Conservation (phyloP, 2,113 vertebrate species). For the Seriola aureovittata region DNA sequence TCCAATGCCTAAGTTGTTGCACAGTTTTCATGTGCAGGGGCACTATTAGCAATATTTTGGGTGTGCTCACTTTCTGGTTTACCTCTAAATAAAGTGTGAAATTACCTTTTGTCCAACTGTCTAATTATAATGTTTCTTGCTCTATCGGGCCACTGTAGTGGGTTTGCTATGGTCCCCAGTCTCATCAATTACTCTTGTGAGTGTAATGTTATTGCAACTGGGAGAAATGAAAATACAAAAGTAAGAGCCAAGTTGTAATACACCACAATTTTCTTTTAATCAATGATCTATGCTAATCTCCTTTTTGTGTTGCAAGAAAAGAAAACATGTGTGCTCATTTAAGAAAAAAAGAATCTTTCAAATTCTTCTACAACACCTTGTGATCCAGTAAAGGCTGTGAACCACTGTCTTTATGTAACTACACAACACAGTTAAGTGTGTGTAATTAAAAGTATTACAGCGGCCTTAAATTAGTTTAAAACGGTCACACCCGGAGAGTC, state of each 20-base stretch:
- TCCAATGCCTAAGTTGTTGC: background rate
- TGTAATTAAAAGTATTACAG: conserved; percentile 51
- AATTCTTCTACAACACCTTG: background rate
- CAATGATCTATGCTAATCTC: background rate
- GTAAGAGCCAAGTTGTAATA: background rate
- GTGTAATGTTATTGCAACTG: background rate
- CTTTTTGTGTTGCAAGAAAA: background rate
- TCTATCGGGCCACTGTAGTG: background rate
- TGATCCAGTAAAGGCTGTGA: background rate
- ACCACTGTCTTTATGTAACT: conserved; percentile 5
- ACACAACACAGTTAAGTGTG: conserved; percentile 21
- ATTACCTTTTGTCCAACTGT: background rate
- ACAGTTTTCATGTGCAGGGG: background rate
- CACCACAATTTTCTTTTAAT: background rate
- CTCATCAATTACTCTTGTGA: background rate
- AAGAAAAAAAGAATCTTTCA: background rate
- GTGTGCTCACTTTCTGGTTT: background rate
- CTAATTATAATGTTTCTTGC: background rate
- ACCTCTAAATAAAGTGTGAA: background rate
- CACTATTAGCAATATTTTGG: background rate
- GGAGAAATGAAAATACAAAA: background rate
- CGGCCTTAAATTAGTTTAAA: conserved; percentile 52
- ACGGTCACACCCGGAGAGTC: conserved; percentile 33
- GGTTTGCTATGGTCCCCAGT: background rate
- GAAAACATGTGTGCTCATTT: background rate